A percentile compares a stretch with the other conserved stretches of the same genome.
Evolutionary conservation across 2,888 invertebrate genomes (phyloP).

Genomic region (Dryomyza anilis): DNA sequence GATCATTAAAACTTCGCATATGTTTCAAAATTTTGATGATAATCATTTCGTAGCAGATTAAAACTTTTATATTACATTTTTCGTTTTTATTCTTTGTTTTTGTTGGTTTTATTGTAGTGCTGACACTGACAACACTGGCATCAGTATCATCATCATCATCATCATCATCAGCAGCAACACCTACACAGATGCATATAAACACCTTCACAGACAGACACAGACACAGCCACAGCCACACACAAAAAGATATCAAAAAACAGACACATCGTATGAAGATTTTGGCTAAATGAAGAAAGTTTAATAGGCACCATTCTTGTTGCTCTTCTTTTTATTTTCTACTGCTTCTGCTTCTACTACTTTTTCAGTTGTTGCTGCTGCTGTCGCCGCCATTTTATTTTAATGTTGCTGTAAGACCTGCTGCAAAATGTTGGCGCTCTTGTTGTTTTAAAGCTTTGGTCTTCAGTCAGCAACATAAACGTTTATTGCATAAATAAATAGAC

Average conservation of each 20-base stretch:
- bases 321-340: conserved; percentile 1
- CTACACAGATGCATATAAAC: no score
- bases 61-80: neutral
- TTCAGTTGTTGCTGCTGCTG: neutral
- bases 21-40: neutral
- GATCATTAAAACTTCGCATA: neutral
- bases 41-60: conserved; percentile 8
- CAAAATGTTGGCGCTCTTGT: neutral
- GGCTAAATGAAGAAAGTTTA: conserved; percentile 10
- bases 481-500: neutral
- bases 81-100: no score
- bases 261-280: neutral
- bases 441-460: neutral
- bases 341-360: neutral
- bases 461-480: neutral
- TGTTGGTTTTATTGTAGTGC: no score
- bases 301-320: neutral
- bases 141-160: neutral
- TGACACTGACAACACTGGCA: neutral
- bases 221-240: neutral
- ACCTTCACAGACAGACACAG: neutral
- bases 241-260: neutral
- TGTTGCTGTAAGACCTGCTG: neutral
- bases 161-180: neutral
- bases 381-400: neutral